Percentiles rank a stretch among this genome's conserved stretches.
These are phyloP conservation scores for Ictalurus punctatus DNA, from an alignment of 2,113 vertebrate species.

Conservation along the genomic window DNA sequence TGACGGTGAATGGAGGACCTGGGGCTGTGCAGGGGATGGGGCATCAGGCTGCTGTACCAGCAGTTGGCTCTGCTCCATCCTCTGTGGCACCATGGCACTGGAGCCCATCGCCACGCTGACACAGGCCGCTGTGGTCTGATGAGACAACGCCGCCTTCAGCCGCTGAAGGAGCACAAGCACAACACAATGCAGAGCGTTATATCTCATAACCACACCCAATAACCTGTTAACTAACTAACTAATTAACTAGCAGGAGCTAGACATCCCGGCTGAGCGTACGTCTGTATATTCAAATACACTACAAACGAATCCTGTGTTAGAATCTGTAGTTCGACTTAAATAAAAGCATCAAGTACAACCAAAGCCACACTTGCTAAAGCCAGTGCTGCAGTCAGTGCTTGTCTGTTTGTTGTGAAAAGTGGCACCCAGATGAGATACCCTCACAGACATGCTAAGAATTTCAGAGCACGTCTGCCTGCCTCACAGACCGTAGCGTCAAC, in stretches of 20 bases:
- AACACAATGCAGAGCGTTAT: background rate
- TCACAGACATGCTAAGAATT: conserved; percentile 35
- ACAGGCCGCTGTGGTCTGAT: conserved; percentile 81
- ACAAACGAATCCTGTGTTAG: background rate
- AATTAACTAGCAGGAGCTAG: background rate
- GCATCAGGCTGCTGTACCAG: conserved; percentile 90
- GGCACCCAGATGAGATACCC: conserved; percentile 26
- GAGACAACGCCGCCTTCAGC: conserved; percentile 90
- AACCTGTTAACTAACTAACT: background rate
- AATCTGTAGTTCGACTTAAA: background rate
- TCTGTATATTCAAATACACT: background rate
- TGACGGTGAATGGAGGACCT: conserved; percentile 70
- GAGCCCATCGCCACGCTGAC: conserved; percentile 78
- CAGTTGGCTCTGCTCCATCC: conserved; percentile 89
- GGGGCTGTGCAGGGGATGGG: conserved; percentile 93
- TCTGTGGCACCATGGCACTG: conserved; percentile 89
- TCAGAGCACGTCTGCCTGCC: conserved; percentile 27
- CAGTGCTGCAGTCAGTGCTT: conserved; percentile 24
- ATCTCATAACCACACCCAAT: background rate
- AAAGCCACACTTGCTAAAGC: background rate
- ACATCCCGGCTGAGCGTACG: too few relatives aligned
- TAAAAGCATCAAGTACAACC: background rate
- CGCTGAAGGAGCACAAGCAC: conserved; percentile 70
- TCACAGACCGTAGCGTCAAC: background rate
- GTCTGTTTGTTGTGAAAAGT: conserved; percentile 47